A percentile compares a stretch with the other conserved stretches of the same genome.
Conservation (phyloP, 2,888 invertebrate genomes). For the Tetramorium bicarinatum region DNA sequence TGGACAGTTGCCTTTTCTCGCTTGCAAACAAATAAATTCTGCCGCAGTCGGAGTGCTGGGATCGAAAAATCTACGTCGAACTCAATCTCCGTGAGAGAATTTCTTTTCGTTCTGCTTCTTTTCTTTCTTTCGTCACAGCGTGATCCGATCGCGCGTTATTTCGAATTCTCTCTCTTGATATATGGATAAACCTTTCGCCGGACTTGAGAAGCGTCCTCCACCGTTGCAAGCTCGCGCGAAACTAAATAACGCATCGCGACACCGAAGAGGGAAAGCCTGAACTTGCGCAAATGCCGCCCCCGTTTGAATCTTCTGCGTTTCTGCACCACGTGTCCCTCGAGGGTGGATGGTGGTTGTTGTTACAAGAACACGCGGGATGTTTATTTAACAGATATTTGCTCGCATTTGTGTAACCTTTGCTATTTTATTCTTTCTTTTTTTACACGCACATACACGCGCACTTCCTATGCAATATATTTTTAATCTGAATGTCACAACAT, state of each 20-base stretch:
- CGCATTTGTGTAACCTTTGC: background rate
- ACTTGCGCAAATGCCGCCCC: constrained; percentile 39
- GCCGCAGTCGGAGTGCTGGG: background rate
- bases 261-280: constrained; percentile 12
- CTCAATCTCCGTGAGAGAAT: background rate
- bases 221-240: constrained; percentile 38
- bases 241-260: constrained; percentile 29
- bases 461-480: background rate
- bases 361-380: background rate
- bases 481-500: background rate
- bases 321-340: background rate
- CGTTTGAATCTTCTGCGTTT: background rate
- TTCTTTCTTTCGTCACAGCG: background rate
- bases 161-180: background rate
- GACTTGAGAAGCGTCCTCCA: background rate
- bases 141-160: background rate
- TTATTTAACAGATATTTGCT: background rate
- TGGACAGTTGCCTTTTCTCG: background rate
- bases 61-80: background rate
- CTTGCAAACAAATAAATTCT: background rate
- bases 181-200: background rate
- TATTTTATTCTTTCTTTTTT: constrained; percentile 10
- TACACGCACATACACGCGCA: no score
- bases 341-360: background rate
- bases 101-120: background rate